Base-by-base conservation (phyloP, 2,888 invertebrate species). In the Autographa pulchrina region DNA sequence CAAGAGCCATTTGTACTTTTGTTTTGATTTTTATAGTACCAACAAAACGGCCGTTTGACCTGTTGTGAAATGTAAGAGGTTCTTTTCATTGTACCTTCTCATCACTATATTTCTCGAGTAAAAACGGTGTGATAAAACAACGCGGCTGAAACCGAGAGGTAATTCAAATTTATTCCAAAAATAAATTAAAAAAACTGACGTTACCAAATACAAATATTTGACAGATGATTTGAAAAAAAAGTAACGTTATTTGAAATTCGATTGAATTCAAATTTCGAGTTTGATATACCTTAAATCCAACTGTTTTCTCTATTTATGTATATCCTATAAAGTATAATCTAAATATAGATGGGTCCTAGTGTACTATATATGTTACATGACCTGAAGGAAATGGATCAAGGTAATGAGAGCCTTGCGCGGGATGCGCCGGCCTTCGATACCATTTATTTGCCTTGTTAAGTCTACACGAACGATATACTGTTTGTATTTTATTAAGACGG, bases 1-100 rank as follows among this genome's bases (percentile, higher is more conserved):
- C 59, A 58, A 69, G 63, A 65, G 16, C 59, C 25, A 59, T 43
- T 64, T 64, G 31, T 61, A 31, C 38, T 75, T 79, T 79, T 75
- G 71, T 67, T 41, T 38, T 52, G 43, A 25, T 58, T 31, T 78
- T 54, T 62, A 75, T 74, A 66, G 70, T 31, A 32, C 71, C 32
- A 43, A 66, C 52, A 52, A 62, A 58, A 54, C n/a, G 43, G 63
- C 62, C 65, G 65, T 79, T 68, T 20, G 56, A 20, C 56, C 9
- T 32, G 31, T 16, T 31, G 16, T 31, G 32, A 16, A n/a, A 31
- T 59, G 32, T 0, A n/a, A 31, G 59, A 59, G 31, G 6, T 59
- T 16, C 16, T 14, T 32, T 13, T 4, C 31, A 31, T 25, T 56
- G 25, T 25, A 13, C 20, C 25, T 25, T 25, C 25, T 25, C 25